Evolutionary conservation across 2,888 invertebrate genomes (phyloP).

Genomic region (Shargacucullia verbasci): DNA sequence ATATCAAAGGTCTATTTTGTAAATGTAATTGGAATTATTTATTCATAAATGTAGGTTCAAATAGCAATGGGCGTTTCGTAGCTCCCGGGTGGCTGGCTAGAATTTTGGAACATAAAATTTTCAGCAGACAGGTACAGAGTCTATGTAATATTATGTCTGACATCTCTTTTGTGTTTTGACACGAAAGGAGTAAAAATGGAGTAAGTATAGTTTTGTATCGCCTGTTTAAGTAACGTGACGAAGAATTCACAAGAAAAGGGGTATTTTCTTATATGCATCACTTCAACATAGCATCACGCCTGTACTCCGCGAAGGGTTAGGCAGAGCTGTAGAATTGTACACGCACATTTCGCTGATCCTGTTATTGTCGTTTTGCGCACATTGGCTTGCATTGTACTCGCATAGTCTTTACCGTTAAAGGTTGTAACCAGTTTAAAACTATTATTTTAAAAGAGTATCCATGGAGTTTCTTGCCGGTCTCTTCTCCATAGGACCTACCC

Average conservation of each 20-base stretch:
- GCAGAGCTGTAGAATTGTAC: too few species aligned
- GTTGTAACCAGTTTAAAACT: too few species aligned
- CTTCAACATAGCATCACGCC: too few species aligned
- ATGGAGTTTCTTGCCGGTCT: too few species aligned
- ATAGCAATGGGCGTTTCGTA: slow-evolving; percentile 37
- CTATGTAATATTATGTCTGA: slow-evolving; percentile 40
- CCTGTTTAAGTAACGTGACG: slow-evolving; percentile 21
- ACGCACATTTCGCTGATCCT: too few species aligned
- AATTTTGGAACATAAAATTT: slow-evolving; percentile 50
- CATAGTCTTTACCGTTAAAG: too few species aligned
- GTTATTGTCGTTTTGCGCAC: too few species aligned
- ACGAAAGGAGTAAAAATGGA: slow-evolving; percentile 27
- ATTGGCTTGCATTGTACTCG: too few species aligned
- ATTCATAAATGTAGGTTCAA: slow-evolving; percentile 59
- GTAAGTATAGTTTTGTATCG: slow-evolving; percentile 27
- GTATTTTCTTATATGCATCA: too few species aligned
- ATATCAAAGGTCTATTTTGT: slow-evolving; percentile 55
- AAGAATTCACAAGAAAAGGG: slow-evolving; percentile 17
- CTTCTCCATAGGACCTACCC: too few species aligned
- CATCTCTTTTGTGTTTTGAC: slow-evolving; percentile 39
- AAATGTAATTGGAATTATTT: slow-evolving; percentile 61
- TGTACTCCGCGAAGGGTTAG: too few species aligned
- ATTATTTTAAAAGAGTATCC: too few species aligned
- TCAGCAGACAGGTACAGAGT: slow-evolving; percentile 27
- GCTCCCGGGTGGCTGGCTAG: slow-evolving; percentile 45